Base-by-base conservation (phyloP, 2,888 invertebrate species). In the Caenorhabditis drosophilae region DNA sequence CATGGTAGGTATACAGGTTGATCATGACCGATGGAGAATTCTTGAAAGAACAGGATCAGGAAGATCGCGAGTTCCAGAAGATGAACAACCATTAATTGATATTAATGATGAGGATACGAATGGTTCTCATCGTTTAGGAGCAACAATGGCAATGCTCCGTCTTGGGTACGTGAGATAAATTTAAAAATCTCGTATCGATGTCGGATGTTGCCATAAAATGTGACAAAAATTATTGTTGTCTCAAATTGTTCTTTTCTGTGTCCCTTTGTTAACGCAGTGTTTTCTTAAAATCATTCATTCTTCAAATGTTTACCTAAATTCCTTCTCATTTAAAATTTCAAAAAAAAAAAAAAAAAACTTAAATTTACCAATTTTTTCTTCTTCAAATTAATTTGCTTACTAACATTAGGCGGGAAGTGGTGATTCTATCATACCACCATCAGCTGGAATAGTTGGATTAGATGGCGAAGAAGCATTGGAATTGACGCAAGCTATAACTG, bases 21-120 rank as follows among this genome's bases (percentile, higher is more conserved):
- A 73, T 35, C 70, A 74, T 46, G 76, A 76, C 58, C 67, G 76
- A 18, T 67, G 71, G 56, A 60, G 75, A 44, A 52, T 63, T n/a
- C 41, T 49, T 20, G 67, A 58, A 50, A 64, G 62, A 11, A 40
- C 46, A 34, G 27, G 50, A 25, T 36, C 49, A 15, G 53, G 46
- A n/a, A n/a, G n/a, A 40, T n/a, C 4, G 26, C 4, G 11, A 42
- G 16, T 20, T 16, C 34, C 57, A 12, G 59, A 56, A 4, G 71
- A 73, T 15, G n/a, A 56, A 15, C 51, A 55, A 12, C 72, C 67
- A 18, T 36, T 73, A 3, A 68, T 70, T 15, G 60, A 70, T 22
- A 67, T 67, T 27, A 71, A 61, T 35, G 3, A 25, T 7, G 15
- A n/a, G 27, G 26, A 45, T 27, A 25, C n/a, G n/a, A n/a, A 36